phyloP scores from a whole-genome alignment of 2,797 vertebrate genomes.

The Cheirogaleus major region DNA sequence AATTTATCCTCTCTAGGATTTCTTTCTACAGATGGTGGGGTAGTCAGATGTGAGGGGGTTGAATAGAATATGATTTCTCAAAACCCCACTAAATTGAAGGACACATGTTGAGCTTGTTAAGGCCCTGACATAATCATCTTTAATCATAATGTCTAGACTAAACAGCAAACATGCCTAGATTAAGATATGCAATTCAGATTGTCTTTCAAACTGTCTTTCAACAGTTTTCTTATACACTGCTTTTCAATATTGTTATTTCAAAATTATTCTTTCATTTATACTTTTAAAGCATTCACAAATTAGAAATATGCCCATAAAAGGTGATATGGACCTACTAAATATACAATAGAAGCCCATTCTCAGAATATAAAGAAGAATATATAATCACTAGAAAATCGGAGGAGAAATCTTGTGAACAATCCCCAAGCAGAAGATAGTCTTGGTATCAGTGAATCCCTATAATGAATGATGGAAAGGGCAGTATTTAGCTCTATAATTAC shows the following conservation, averaged over 20 bases:
- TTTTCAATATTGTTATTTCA: constrained; percentile 55
- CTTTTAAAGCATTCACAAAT: background rate
- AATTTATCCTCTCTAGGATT: constrained; percentile 18
- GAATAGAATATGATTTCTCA: constrained; percentile 72
- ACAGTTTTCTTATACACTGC: background rate
- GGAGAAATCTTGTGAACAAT: background rate
- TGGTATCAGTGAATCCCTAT: background rate
- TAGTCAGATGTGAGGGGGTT: constrained; percentile 72
- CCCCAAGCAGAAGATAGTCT: background rate
- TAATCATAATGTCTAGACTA: constrained; percentile 73
- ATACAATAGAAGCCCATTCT: background rate
- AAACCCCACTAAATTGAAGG: constrained; percentile 66
- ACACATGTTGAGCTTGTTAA: constrained; percentile 65
- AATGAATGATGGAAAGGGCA: background rate
- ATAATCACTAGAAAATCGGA: background rate
- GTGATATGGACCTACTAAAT: background rate
- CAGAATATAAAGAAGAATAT: background rate
- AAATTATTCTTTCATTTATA: constrained; percentile 38
- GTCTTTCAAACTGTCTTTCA: constrained; percentile 5
- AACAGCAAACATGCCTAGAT: constrained; percentile 61
- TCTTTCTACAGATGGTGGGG: constrained; percentile 53
- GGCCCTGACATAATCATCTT: constrained; percentile 74
- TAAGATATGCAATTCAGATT: constrained; percentile 43
- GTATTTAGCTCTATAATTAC: background rate
- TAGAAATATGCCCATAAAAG: background rate